Base-by-base conservation (phyloP, 2,888 invertebrate genomes). In the Patella depressa region DNA sequence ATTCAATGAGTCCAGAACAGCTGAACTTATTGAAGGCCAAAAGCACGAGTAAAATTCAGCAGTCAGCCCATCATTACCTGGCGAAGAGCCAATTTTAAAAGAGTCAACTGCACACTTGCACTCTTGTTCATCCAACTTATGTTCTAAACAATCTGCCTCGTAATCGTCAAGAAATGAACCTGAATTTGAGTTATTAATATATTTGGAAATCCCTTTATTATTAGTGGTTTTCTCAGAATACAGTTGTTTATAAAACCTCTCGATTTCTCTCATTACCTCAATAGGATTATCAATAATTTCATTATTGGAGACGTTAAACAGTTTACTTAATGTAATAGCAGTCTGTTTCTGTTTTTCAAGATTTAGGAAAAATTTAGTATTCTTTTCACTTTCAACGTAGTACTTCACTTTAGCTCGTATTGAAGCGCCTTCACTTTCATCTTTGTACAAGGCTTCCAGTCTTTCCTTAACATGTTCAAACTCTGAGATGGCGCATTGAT, bases 281-380 rank as follows among this genome's bases (percentile, higher is more conserved):
- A n/a, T 59, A 19, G 19, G 19, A 19, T 59, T 2, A 59, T 59
- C 59, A 19, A 59, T 17, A 19, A 59, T 19, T 17, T 17, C 17
- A 59, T 59, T 59, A n/a, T 59, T 19, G 5, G 12, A 1, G 17
- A n/a, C 59, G 19, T 19, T 15, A n/a, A n/a, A 19, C 19, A 59
- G 14, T 17, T 59, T 59, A 19, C 19, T n/a, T 59, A 59, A n/a
- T n/a, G n/a, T n/a, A n/a, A 19, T 59, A 59, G 59, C 17, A n/a
- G 17, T 59, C 19, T 59, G 59, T 59, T 59, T 59, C 14, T 59
- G 59, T 69, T 73, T 75, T 76, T 79, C 76, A 19, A 76, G 19
- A 14, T 75, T 93, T 92, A 86, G 95, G 94, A 71, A 73, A 53
- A 71, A 80, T 19, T 54, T 45, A 15, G 19, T 57, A n/a, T 77